phyloP scores from a whole-genome alignment of 2,888 invertebrate species.

The Eudasyphora cyanicolor region DNA sequence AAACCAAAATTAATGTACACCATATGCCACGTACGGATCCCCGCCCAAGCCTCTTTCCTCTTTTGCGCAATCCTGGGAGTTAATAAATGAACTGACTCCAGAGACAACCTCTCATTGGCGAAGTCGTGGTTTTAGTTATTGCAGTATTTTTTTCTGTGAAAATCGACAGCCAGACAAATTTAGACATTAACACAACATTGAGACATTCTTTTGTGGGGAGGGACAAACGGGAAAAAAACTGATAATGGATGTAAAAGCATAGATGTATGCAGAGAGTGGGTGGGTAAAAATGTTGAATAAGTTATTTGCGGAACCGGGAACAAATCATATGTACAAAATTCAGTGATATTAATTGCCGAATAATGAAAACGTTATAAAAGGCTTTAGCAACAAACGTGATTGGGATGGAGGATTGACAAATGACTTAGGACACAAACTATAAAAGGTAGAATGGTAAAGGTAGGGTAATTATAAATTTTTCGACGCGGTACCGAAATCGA shows the following conservation, averaged over 20 bases:
- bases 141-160: not conserved
- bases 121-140: not conserved
- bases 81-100: not conserved
- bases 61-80: not conserved
- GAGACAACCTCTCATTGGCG: not conserved
- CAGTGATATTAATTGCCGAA: not conserved
- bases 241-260: not conserved
- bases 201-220: no score
- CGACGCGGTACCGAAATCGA: no score
- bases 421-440: no score
- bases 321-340: conserved; percentile 5
- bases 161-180: conserved; percentile 17
- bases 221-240: no score
- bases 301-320: conserved; percentile 2
- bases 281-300: not conserved
- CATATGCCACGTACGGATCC: no score
- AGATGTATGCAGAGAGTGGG: not conserved
- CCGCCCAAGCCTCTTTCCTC: no score
- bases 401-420: not conserved
- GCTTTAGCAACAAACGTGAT: not conserved
- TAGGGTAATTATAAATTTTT: no score
- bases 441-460: no score
- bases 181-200: conserved; percentile 22
- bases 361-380: not conserved
- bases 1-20: not conserved